Percentiles rank a stretch among this genome's conserved stretches.
Evolutionary conservation across 1,140 invertebrate genomes (phyloP).

Genomic region (Heliconius nattereri): DNA sequence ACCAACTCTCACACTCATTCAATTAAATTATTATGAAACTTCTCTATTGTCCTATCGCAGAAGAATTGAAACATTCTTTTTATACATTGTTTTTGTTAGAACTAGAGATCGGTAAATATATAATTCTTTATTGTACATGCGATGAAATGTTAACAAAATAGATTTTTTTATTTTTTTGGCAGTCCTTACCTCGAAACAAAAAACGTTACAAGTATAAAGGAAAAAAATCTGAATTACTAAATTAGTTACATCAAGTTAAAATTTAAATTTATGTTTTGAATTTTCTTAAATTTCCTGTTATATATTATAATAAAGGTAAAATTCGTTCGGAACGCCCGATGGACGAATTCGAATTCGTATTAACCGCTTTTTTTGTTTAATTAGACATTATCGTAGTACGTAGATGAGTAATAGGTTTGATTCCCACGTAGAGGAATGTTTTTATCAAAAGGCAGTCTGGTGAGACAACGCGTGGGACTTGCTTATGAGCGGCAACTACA

Average conservation of each 20-base stretch:
- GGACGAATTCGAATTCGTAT: too few relatives aligned
- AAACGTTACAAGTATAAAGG: too few relatives aligned
- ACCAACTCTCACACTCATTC: background rate
- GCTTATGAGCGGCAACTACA: too few relatives aligned
- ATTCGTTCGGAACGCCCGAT: too few relatives aligned
- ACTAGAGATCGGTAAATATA: background rate
- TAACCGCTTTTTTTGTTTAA: too few relatives aligned
- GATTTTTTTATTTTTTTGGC: background rate
- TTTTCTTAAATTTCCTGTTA: too few relatives aligned
- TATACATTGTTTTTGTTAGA: background rate
- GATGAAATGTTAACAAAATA: background rate
- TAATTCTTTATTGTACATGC: background rate
- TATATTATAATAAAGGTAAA: too few relatives aligned
- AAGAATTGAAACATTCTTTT: background rate
- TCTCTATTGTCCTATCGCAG: background rate
- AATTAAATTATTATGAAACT: background rate
- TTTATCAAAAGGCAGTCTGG: background rate
- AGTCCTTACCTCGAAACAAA: too few relatives aligned
- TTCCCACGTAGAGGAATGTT: background rate
- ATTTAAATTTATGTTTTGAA: too few relatives aligned
- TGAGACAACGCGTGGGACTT: background rate
- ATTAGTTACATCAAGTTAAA: too few relatives aligned
- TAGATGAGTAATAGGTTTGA: background rate
- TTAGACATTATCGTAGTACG: background rate
- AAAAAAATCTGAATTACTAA: too few relatives aligned